Evolutionary conservation across 2,113 vertebrate genomes (phyloP).

Genomic region (Paradisaea rubra): DNA sequence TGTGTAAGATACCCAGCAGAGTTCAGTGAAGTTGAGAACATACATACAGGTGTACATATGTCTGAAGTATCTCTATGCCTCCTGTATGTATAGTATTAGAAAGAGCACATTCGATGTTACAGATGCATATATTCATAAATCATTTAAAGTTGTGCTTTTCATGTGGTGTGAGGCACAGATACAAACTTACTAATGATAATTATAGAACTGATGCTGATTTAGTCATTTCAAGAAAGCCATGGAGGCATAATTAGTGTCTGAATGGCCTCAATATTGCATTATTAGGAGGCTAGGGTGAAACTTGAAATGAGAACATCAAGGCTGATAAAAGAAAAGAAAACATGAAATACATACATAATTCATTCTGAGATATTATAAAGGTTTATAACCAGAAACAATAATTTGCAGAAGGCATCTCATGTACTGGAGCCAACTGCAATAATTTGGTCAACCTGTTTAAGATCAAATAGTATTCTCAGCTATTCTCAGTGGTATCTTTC

Average conservation of each 20-base stretch:
- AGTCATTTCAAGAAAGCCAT: slow-evolving; percentile 89
- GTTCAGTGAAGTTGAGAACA: not conserved
- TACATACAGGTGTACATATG: slow-evolving; percentile 27
- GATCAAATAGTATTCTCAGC: slow-evolving; percentile 81
- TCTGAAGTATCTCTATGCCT: not conserved
- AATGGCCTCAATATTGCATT: slow-evolving; percentile 93
- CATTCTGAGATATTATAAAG: slow-evolving; percentile 81
- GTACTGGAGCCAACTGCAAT: slow-evolving; percentile 72
- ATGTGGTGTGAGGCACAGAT: slow-evolving; percentile 73
- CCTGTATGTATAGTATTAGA: not conserved
- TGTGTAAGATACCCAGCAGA: not conserved
- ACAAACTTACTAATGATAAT: slow-evolving; percentile 89
- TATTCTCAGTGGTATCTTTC: slow-evolving; percentile 82
- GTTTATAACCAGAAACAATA: slow-evolving; percentile 80
- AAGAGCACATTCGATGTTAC: slow-evolving; percentile 54
- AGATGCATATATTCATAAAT: slow-evolving; percentile 76
- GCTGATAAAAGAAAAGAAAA: slow-evolving; percentile 82
- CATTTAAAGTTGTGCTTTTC: slow-evolving; percentile 78
- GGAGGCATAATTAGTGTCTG: slow-evolving; percentile 92
- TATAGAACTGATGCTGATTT: slow-evolving; percentile 92
- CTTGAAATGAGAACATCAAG: slow-evolving; percentile 92
- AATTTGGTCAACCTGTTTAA: slow-evolving; percentile 82
- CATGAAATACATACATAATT: slow-evolving; percentile 87
- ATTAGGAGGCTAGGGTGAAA: slow-evolving; percentile 88
- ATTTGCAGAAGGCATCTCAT: slow-evolving; percentile 78